Percentiles rank a stretch among this genome's conserved stretches.
Evolutionary conservation across 2,888 invertebrate genomes (phyloP).

Genomic region (Bombylius major): DNA sequence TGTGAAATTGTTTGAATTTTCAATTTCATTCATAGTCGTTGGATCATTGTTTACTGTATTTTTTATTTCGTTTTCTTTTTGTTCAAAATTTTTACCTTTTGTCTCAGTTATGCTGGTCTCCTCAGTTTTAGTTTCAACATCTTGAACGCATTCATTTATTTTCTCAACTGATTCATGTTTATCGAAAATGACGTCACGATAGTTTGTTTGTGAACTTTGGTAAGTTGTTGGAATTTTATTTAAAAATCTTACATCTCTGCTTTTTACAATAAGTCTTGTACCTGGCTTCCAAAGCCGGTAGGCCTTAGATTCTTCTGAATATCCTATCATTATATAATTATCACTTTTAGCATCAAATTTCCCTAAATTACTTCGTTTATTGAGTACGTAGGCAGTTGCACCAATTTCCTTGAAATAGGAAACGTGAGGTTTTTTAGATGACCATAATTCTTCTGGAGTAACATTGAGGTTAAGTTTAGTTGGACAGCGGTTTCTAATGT

Average conservation of each 20-base stretch:
- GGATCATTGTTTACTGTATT: background rate
- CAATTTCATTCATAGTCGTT: too few relatives aligned
- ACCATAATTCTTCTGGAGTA: conserved; percentile 14
- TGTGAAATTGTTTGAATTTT: too few relatives aligned
- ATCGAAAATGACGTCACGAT: background rate
- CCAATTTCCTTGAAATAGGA: background rate
- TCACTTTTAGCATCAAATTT: background rate
- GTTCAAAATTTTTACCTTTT: background rate
- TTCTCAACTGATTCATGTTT: background rate
- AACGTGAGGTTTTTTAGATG: background rate
- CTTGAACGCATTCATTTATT: background rate
- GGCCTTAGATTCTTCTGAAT: background rate
- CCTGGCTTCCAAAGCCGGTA: background rate
- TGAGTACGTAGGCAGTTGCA: background rate
- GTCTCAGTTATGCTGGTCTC: background rate
- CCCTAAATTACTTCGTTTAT: background rate
- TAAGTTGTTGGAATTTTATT: background rate
- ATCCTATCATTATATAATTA: conserved; percentile 4
- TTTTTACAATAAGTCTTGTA: background rate
- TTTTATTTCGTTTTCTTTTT: background rate
- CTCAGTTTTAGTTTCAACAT: background rate
- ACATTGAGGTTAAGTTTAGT: conserved; percentile 9
- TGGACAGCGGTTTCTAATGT: conserved; percentile 14
- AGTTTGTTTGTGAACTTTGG: too few relatives aligned
- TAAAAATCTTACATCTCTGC: background rate